phyloP scores from a whole-genome alignment of 2,113 vertebrate genomes.

The Hystrix cristata region DNA sequence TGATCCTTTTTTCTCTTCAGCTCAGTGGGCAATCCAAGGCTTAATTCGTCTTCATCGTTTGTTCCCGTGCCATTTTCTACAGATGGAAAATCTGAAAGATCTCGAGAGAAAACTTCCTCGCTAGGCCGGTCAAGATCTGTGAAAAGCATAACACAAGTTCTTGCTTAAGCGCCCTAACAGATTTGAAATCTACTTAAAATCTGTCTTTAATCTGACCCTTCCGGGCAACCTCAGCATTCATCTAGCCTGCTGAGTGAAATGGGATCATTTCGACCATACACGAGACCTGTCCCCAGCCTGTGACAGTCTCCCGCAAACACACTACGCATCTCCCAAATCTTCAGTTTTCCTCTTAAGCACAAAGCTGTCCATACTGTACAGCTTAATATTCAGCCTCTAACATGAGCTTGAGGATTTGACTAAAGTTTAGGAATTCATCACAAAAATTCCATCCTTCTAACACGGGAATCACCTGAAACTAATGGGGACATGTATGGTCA shows the following conservation, averaged over 20 bases:
- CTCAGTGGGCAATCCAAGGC: slow-evolving; percentile 90
- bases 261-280: not conserved
- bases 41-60: slow-evolving; percentile 93
- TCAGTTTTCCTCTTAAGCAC: slow-evolving; percentile 11
- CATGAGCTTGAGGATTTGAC: not conserved
- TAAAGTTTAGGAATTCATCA: not conserved
- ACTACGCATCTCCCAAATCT: not conserved
- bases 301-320: not conserved
- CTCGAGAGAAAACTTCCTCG: slow-evolving; percentile 93
- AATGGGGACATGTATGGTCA: not conserved
- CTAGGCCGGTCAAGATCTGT: slow-evolving; percentile 94
- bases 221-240: not conserved
- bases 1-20: slow-evolving; percentile 83
- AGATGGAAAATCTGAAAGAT: slow-evolving; percentile 95
- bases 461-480: not conserved
- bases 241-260: not conserved
- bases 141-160: slow-evolving; percentile 54
- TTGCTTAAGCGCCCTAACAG: not conserved
- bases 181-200: not conserved
- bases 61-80: slow-evolving; percentile 94
- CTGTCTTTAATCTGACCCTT: not conserved
- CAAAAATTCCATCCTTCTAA: not conserved
- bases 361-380: not conserved
- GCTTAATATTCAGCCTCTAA: not conserved
- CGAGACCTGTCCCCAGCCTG: not conserved